Evolutionary conservation across 2,113 vertebrate genomes (phyloP), one percentile per base, ranked within the genome.

Genomic region (Hoplias malabaricus): DNA sequence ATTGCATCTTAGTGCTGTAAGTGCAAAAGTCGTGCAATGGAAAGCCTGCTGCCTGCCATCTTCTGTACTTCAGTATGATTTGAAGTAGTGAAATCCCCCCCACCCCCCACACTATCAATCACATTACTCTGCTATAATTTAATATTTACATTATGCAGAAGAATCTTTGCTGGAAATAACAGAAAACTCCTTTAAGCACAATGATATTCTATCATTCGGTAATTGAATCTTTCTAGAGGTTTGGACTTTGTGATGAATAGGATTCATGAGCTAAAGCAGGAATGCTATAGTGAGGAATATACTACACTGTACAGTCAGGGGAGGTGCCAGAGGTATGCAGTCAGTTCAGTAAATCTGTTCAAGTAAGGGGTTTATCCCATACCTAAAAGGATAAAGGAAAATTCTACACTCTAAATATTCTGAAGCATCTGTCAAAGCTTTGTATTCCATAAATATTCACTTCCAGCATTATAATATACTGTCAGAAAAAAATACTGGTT

Each of bases 141-240:
- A 59, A 77, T 69, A 77, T 61, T 69, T 57, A 19, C 50, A 57
- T 69, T 57, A 77, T 33, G 40, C 53, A 69, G 59, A 67, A 69
- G 62, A 40, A 21, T 67, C 56, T n/a, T 33, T 66, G 46, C 7
- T 66, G 19, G 14, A 40, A 68, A 13, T 29, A 3, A n/a, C 27
- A 57, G 10, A 21, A 68, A 25, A 56, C 8, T 50, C n/a, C 62
- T 67, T 56, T 25, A 42, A 62, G 57, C 46, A 7, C 40, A 76
- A 76, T 42, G 0, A 54, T 40, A 53, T n/a, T n/a, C 14, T 25
- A 27, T 54, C 14, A 31, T 42, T 54, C 31, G 66, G 62, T 67
- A 50, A 67, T 46, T 54, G 62, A 56, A 66, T n/a, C 33, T 14
- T 10, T n/a, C 16, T 53, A 31, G 10, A 54, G 73, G 36, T 67